Percentiles rank a stretch among this genome's conserved stretches.
Conservation (phyloP, 2,888 invertebrate species). For the Tenthredo scrophulariae region DNA sequence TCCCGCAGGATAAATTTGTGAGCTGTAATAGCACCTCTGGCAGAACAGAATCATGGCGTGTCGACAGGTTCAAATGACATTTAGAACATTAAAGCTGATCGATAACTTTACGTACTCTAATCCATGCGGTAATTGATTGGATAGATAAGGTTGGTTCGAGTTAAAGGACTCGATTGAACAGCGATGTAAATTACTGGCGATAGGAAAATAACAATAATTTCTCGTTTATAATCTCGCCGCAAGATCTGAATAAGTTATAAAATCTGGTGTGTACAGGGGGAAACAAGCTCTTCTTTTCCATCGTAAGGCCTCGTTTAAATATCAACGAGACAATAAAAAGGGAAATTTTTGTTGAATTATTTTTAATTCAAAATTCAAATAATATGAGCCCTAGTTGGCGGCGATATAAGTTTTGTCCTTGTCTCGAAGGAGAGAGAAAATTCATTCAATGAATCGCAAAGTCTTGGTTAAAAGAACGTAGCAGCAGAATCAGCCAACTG, state of each 20-base stretch:
- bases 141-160: neutral
- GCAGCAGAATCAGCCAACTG: neutral
- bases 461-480: neutral
- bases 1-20: neutral
- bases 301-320: conserved; percentile 1
- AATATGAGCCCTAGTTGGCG: neutral
- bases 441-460: neutral
- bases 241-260: conserved; percentile 5
- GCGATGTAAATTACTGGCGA: neutral
- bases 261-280: neutral
- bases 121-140: neutral
- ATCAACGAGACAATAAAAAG: conserved; percentile 5
- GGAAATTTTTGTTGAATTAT: conserved; percentile 20
- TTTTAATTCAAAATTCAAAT: conserved; percentile 17
- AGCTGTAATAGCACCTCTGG: neutral
- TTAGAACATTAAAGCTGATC: conserved; percentile 18
- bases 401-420: neutral
- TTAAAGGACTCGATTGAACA: neutral
- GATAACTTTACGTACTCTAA: neutral
- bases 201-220: conserved; percentile 17
- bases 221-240: conserved; percentile 16
- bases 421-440: neutral
- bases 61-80: neutral
- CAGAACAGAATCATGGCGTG: neutral
- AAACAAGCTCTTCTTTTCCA: neutral